Evolutionary conservation across 2,113 vertebrate genomes (phyloP).

Genomic region (Falcunculus frontatus): DNA sequence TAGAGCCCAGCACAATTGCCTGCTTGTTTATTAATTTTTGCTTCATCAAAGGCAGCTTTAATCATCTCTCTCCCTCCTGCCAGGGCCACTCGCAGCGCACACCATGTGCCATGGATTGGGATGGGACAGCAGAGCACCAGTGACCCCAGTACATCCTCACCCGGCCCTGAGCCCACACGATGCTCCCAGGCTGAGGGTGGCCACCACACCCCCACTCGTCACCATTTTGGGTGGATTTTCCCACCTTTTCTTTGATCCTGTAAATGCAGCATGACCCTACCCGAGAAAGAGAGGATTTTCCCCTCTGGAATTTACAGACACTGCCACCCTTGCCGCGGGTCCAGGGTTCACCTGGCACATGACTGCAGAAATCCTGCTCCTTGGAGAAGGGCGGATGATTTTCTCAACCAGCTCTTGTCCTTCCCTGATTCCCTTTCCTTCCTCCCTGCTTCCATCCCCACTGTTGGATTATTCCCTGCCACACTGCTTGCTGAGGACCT

Average conservation of each 20-base stretch:
- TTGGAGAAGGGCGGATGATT: not conserved
- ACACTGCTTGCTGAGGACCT: not conserved
- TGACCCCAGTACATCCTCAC: not conserved
- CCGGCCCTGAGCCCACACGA: fast-evolving
- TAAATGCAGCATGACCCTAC: not conserved
- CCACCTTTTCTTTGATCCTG: not conserved
- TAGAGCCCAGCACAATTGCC: not conserved
- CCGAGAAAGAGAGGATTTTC: not conserved
- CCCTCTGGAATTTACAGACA: not conserved
- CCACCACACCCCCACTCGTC: fast-evolving
- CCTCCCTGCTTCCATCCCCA: not conserved
- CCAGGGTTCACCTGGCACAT: not conserved
- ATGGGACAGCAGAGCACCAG: not conserved
- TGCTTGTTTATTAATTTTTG: slow-evolving; percentile 32
- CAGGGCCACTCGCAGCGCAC: not conserved
- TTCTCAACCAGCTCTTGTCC: not conserved
- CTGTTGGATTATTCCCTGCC: not conserved
- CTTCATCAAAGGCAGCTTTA: slow-evolving; percentile 36
- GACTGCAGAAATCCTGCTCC: not conserved
- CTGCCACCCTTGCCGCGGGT: fast-evolving
- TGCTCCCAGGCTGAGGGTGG: not conserved
- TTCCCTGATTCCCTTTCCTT: not conserved
- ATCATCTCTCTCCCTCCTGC: not conserved
- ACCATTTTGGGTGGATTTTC: not conserved
- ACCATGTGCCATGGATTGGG: fast-evolving